These are phyloP conservation scores for Luffia ferchaultella DNA, from an alignment of 2,888 invertebrate genomes.

Conservation along the genomic window DNA sequence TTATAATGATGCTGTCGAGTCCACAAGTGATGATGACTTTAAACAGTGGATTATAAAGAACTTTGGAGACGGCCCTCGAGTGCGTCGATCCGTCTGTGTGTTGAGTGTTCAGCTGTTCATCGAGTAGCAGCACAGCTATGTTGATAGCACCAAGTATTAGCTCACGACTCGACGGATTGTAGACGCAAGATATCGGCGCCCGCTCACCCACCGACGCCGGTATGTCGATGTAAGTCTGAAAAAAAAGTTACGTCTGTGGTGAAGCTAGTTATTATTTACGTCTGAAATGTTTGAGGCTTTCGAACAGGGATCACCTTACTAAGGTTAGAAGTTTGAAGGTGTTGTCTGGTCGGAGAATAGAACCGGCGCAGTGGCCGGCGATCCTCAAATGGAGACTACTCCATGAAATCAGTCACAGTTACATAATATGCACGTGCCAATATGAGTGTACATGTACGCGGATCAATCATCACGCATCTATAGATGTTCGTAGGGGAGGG, in stretches of 20 bases:
- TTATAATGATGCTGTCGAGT: conserved; percentile 80
- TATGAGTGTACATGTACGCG: too few relatives aligned
- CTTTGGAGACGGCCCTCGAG: conserved; percentile 72
- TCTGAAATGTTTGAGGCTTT: too few relatives aligned
- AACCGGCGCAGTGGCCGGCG: too few relatives aligned
- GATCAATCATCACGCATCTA: too few relatives aligned
- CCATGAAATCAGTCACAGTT: too few relatives aligned
- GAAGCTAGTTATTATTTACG: too few relatives aligned
- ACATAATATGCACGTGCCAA: too few relatives aligned
- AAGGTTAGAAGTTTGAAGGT: too few relatives aligned
- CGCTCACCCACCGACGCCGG: conserved; percentile 69
- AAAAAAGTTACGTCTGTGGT: neutral
- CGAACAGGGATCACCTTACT: too few relatives aligned
- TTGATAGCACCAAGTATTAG: conserved; percentile 71
- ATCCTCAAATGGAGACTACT: too few relatives aligned
- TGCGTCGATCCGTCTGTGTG: conserved; percentile 80
- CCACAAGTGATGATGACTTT: conserved; percentile 80
- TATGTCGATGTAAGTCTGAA: conserved; percentile 71
- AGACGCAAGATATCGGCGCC: conserved; percentile 67
- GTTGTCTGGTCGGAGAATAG: too few relatives aligned
- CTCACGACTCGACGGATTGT: conserved; percentile 72
- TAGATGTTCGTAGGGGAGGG: too few relatives aligned
- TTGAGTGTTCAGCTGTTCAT: conserved; percentile 70
- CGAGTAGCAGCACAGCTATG: conserved; percentile 71
- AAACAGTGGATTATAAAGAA: conserved; percentile 80